phyloP scores from a whole-genome alignment of 2,888 invertebrate genomes.

The Bellardia pandia region DNA sequence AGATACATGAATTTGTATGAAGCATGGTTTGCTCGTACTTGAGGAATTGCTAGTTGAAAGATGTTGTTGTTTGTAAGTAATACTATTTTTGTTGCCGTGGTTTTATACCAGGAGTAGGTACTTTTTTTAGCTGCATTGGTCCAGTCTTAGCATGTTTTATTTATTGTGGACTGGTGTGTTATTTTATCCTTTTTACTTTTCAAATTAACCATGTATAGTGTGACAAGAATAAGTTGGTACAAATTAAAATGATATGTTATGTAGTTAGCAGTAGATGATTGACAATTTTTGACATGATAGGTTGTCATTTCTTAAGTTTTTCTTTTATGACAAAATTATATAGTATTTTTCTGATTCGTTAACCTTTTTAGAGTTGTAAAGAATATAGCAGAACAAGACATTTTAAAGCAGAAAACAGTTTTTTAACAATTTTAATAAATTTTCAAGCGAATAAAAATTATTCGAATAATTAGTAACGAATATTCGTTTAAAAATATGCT shows the following conservation, averaged over 20 bases:
- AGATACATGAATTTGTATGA: not conserved
- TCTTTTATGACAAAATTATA: too few relatives aligned
- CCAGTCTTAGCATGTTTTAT: conserved; percentile 46
- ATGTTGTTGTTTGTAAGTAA: conserved; percentile 4
- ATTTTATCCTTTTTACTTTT: conserved; percentile 40
- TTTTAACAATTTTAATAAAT: too few relatives aligned
- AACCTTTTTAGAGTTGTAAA: too few relatives aligned
- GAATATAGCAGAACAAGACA: too few relatives aligned
- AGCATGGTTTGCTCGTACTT: conserved; percentile 21
- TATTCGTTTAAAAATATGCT: too few relatives aligned
- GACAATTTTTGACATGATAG: too few relatives aligned
- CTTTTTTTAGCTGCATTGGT: conserved; percentile 5
- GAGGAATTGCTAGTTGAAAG: conserved; percentile 61
- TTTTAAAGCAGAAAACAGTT: too few relatives aligned
- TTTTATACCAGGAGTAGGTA: conserved; percentile 2
- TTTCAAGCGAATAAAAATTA: too few relatives aligned
- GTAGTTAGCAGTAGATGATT: too few relatives aligned
- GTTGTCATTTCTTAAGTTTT: not conserved
- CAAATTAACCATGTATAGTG: not conserved
- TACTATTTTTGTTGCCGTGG: not conserved
- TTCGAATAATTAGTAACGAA: too few relatives aligned
- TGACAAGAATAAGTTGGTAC: conserved; percentile 35
- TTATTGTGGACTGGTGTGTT: conserved; percentile 36
- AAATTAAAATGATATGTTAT: not conserved
- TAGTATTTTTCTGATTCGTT: too few relatives aligned